These are phyloP conservation scores for Mya arenaria DNA, from an alignment of 1,140 invertebrate species.

Conservation along the genomic window DNA sequence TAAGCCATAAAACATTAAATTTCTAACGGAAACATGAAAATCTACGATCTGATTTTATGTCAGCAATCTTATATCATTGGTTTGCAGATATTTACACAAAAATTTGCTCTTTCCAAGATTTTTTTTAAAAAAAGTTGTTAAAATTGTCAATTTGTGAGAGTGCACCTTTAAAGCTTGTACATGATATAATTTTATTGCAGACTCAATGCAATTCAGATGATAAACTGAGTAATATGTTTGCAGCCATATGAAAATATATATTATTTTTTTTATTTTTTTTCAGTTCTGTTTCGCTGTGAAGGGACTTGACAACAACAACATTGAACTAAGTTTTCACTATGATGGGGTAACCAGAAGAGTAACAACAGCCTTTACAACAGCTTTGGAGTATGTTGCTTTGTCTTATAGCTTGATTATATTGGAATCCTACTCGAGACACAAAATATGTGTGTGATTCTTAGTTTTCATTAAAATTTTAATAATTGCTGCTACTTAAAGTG, in stretches of 20 bases:
- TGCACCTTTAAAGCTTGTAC: not conserved
- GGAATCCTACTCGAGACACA: too few relatives aligned
- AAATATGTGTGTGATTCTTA: too few relatives aligned
- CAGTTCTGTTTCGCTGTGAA: constrained; percentile 19
- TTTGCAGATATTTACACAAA: too few relatives aligned
- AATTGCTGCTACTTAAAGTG: too few relatives aligned
- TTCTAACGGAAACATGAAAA: too few relatives aligned
- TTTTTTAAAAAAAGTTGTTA: not conserved
- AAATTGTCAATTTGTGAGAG: not conserved
- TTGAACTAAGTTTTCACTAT: not conserved
- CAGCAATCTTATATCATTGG: too few relatives aligned
- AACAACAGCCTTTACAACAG: not conserved
- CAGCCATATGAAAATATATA: not conserved
- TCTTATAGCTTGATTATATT: too few relatives aligned
- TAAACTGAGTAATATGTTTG: not conserved
- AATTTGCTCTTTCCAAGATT: too few relatives aligned
- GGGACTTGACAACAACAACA: constrained; percentile 1
- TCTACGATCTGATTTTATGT: too few relatives aligned
- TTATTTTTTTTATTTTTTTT: not conserved
- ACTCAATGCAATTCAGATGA: not conserved
- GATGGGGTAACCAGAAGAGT: not conserved
- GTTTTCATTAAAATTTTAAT: too few relatives aligned
- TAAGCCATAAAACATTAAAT: too few relatives aligned
- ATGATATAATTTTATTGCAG: not conserved
- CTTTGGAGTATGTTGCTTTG: not conserved